Base-by-base conservation (phyloP, 1,140 invertebrate species). In the Cherax quadricarinatus region DNA sequence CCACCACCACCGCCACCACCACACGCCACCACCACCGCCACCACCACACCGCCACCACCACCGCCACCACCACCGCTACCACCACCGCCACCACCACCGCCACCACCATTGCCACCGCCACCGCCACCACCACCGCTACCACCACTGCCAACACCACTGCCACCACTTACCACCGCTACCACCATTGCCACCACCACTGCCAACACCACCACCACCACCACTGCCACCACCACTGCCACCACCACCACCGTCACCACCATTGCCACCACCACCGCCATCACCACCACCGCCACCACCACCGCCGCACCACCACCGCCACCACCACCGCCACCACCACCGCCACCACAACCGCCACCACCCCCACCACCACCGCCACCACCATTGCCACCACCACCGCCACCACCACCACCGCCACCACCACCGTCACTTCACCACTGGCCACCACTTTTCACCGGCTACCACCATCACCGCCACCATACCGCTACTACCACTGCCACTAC, bases 181-280 rank as follows among this genome's bases (percentile, higher is more conserved):
- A n/a, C n/a, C n/a, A n/a, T n/a, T n/a, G n/a, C n/a, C n/a, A n/a
- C n/a, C n/a, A n/a, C n/a, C n/a, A n/a, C n/a, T n/a, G n/a, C n/a
- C n/a, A n/a, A n/a, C n/a, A n/a, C n/a, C n/a, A n/a, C n/a, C n/a
- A n/a, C n/a, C n/a, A n/a, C n/a, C n/a, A n/a, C n/a, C n/a, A n/a
- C n/a, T n/a, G n/a, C n/a, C n/a, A n/a, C n/a, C n/a, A n/a, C n/a
- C n/a, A n/a, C n/a, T n/a, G n/a, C 66, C 66, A 70, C 66, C 66
- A 70, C 66, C 66, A 70, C 66, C n/a, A 70, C n/a, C n/a, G n/a
- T n/a, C 66, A 70, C 66, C 66, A 70, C 66, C 66, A 70, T n/a
- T n/a, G n/a, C 66, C 66, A 70, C 66, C n/a, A 70, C 66, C 66
- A 70, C 66, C 66, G n/a, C 66, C 66, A 70, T n/a, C 66, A 70